Conservation (phyloP, 2,797 vertebrate species). For the Catamblyrhynchus diadema region DNA sequence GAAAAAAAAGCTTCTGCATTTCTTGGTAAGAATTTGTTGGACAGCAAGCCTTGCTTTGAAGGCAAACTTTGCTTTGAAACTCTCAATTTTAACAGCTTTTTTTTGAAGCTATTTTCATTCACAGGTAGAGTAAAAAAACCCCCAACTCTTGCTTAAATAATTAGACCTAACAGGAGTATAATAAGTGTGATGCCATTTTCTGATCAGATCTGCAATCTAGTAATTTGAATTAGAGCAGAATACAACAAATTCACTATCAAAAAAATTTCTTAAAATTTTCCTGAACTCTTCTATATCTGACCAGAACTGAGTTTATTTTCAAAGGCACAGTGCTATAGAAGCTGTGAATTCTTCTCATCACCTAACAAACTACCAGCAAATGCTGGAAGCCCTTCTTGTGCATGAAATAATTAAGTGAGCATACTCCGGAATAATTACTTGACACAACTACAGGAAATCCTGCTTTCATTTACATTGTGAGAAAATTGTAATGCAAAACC, state of each 20-base stretch:
- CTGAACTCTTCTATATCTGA: not conserved
- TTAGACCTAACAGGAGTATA: not conserved
- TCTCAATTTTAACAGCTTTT: not conserved
- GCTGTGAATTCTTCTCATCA: not conserved
- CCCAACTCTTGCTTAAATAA: not conserved
- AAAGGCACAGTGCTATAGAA: not conserved
- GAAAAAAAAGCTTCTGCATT: not conserved
- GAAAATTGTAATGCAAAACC: not conserved
- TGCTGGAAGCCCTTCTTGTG: not conserved
- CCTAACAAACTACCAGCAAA: not conserved
- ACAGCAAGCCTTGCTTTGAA: not conserved
- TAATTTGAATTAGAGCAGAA: not conserved
- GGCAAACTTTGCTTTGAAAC: not conserved
- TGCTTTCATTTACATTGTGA: not conserved
- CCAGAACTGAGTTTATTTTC: not conserved
- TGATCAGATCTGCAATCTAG: not conserved
- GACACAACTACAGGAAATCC: not conserved
- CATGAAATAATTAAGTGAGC: not conserved
- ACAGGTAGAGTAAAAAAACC: not conserved
- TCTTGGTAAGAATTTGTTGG: not conserved
- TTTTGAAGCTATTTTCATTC: conserved; percentile 12
- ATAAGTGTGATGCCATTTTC: not conserved
- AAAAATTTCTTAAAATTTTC: not conserved
- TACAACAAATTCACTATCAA: not conserved
- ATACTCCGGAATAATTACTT: not conserved